These are phyloP conservation scores for Melipona beecheii DNA, from an alignment of 2,888 invertebrate genomes.

Conservation along the genomic window DNA sequence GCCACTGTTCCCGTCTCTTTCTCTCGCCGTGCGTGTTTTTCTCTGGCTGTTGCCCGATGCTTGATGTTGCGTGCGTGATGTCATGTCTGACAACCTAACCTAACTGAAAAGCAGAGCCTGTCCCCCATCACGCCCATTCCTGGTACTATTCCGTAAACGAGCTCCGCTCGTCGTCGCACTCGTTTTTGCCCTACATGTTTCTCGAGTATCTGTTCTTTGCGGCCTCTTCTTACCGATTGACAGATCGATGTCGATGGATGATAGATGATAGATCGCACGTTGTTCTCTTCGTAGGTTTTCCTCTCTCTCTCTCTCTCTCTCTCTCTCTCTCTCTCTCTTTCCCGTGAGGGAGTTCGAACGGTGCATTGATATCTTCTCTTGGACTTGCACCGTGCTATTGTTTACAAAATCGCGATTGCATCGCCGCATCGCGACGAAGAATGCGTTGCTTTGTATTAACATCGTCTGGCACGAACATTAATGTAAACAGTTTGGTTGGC, in stretches of 20 bases:
- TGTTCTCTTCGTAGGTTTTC: conserved; percentile 9
- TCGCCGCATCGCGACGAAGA: conserved; percentile 1
- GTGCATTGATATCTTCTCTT: conserved; percentile 17
- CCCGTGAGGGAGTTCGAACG: not conserved
- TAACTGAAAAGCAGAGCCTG: conserved; percentile 71
- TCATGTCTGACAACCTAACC: conserved; percentile 80
- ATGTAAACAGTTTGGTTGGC: conserved; percentile 25
- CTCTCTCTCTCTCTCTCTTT: not conserved
- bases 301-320: not conserved
- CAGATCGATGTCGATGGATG: conserved; percentile 25
- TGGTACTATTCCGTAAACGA: conserved; percentile 66
- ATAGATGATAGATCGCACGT: conserved; percentile 27
- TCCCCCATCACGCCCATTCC: conserved; percentile 81
- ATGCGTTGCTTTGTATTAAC: conserved; percentile 15
- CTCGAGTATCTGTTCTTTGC: conserved; percentile 37
- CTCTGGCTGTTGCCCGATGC: conserved; percentile 14
- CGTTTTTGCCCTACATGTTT: conserved; percentile 46
- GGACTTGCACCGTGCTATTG: conserved; percentile 34
- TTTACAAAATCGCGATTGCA: conserved; percentile 32
- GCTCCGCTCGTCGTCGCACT: conserved; percentile 34
- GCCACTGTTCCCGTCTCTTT: conserved; percentile 35
- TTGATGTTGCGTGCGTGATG: conserved; percentile 74
- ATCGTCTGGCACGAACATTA: not conserved
- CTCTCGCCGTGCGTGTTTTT: conserved; percentile 27
- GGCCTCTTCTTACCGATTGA: conserved; percentile 33